Base-by-base conservation (phyloP, 2,113 vertebrate species). In the Odocoileus virginianus region DNA sequence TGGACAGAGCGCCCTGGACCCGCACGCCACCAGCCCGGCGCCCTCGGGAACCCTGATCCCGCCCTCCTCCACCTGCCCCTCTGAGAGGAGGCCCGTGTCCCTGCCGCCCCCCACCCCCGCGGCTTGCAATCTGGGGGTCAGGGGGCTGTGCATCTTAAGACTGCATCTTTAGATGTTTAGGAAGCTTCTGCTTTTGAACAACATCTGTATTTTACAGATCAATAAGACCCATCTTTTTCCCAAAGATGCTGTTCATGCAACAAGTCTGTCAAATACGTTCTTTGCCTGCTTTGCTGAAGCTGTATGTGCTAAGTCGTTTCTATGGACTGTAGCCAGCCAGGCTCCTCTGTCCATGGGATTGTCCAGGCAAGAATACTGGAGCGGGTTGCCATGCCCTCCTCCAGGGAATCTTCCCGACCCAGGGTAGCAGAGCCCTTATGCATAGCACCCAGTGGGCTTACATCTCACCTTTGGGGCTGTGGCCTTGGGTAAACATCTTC, bases 101-200 rank as follows among this genome's bases (percentile, higher is more conserved):
- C 25, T 8, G 43, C 16, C 0, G 11, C 8, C 7, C 16, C 11
- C 15, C 30, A 1, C 3, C 33, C 47, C 52, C 3, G 0, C 45
- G 28, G 36, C 89, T 23, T 30, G 27, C 58, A 2, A 0, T 16
- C 27, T 61, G 4, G 11, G 3, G 55, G 7, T 5, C 19, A 2
- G 14, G 79, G 45, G n/a, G 8, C 84, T 2, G 10, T 2, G 47
- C 36, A 13, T 71, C 19, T 6, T 5, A 19, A 14, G 9, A n/a
- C 43, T 3, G 58, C 47, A 4, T 47, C 21, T 14, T 76, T 7
- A 5, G 0, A 6, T 40, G 21, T 23, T 76, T 13, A 7, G 0
- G 5, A 54, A 11, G 79, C n/a, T 8, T 7, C 30, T 21, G 57
- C 82, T 43, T 84, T 16, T 8, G 57, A 55, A 52, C 27, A 30